These are phyloP conservation scores for Orius insidiosus DNA, from an alignment of 1,140 invertebrate genomes.

Conservation along the genomic window DNA sequence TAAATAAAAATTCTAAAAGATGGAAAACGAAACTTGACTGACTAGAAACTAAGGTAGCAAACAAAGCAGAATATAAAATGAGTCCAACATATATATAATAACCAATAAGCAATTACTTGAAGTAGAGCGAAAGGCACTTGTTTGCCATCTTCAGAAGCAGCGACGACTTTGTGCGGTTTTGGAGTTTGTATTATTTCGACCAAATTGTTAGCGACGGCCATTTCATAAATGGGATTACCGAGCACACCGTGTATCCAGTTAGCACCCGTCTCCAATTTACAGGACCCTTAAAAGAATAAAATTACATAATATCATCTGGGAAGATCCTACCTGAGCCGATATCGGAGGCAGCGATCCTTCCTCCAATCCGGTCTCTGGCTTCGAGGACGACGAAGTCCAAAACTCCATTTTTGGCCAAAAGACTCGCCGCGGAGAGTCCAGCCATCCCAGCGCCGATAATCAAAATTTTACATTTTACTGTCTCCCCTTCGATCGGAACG, in stretches of 20 bases:
- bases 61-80: neutral
- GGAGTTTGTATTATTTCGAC: slow-evolving; percentile 65
- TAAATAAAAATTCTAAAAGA: neutral
- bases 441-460: slow-evolving; percentile 78
- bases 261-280: slow-evolving; percentile 65
- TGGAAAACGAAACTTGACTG: neutral
- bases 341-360: slow-evolving; percentile 56
- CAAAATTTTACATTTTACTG: slow-evolving; percentile 45
- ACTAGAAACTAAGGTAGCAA: neutral
- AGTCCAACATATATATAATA: too few species aligned
- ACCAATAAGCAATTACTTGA: slow-evolving; percentile 31
- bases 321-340: slow-evolving; percentile 35
- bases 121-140: slow-evolving; percentile 63
- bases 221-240: slow-evolving; percentile 67
- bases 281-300: slow-evolving; percentile 25
- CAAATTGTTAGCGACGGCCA: slow-evolving; percentile 63
- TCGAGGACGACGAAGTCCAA: slow-evolving; percentile 64
- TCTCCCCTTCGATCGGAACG: slow-evolving; percentile 4
- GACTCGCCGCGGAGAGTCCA: slow-evolving; percentile 67
- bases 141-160: slow-evolving; percentile 68
- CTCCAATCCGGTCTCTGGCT: slow-evolving; percentile 59
- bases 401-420: slow-evolving; percentile 62
- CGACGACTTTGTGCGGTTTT: slow-evolving; percentile 71
- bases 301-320: too few species aligned
- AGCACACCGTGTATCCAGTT: slow-evolving; percentile 90